Conservation (phyloP, 1,140 invertebrate genomes). For the Anastrepha obliqua region DNA sequence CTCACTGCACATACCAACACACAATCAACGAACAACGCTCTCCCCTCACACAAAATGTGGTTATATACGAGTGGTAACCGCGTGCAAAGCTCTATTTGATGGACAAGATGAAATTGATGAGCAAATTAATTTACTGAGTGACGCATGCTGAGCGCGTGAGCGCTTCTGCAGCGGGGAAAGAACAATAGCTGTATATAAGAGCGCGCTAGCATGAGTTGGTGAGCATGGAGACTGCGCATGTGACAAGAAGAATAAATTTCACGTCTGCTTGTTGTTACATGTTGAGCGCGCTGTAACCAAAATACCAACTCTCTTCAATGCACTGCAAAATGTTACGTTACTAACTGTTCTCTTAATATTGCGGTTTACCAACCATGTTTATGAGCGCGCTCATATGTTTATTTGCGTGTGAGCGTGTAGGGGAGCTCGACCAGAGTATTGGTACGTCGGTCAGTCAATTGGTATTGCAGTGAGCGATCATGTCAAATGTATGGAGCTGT, state of each 20-base stretch:
- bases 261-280: background rate
- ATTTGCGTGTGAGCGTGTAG: background rate
- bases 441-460: background rate
- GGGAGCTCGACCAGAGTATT: background rate
- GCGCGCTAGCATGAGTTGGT: background rate
- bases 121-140: background rate
- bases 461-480: conserved; percentile 38
- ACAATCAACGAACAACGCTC: background rate
- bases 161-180: background rate
- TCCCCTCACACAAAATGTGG: background rate
- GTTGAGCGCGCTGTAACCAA: background rate
- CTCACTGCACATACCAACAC: background rate
- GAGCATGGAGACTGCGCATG: background rate
- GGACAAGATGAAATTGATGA: background rate
- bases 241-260: background rate
- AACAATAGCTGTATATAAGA: background rate
- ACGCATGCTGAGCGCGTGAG: background rate
- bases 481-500: conserved; percentile 37
- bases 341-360: background rate
- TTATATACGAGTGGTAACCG: background rate
- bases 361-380: background rate
- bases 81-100: background rate
- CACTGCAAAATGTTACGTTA: background rate
- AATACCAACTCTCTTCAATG: background rate
- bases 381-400: background rate